A percentile compares a stretch with the other conserved stretches of the same genome.
phyloP scores from a whole-genome alignment of 2,888 invertebrate species.

The Slavum lentiscoides region DNA sequence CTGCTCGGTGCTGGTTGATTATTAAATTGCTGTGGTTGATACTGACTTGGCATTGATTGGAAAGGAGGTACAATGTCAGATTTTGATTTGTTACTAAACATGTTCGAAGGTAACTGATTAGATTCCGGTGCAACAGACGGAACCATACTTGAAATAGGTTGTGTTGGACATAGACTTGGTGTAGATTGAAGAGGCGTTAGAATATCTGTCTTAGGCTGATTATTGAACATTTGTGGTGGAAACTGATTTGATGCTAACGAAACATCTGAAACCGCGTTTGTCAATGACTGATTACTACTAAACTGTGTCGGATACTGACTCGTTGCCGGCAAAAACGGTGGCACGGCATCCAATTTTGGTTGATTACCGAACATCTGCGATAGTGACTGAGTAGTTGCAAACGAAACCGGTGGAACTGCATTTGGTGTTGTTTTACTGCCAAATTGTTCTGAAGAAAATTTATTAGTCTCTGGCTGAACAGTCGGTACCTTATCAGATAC shows the following conservation, averaged over 20 bases:
- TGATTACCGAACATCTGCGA: not conserved
- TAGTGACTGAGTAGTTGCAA: not conserved
- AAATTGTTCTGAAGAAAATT: not conserved
- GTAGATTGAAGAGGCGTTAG: not conserved
- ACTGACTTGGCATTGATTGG: no score
- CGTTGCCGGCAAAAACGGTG: not conserved
- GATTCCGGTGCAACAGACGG: not conserved
- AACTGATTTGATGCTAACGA: not conserved
- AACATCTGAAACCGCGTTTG: not conserved
- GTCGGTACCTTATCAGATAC: not conserved
- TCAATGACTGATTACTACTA: not conserved
- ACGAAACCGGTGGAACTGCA: not conserved
- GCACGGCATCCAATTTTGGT: not conserved
- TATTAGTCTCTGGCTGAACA: not conserved
- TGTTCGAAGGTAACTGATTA: conserved; percentile 8
- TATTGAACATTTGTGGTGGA: not conserved
- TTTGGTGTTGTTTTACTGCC: not conserved
- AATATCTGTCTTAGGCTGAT: not conserved
- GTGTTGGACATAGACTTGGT: not conserved
- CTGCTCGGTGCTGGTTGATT: no score
- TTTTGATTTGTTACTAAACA: not conserved
- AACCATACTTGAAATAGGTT: not conserved
- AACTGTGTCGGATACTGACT: not conserved
- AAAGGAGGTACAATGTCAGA: no score
- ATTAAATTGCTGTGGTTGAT: no score